Evolutionary conservation across 2,797 vertebrate genomes (phyloP).

Genomic region (Anisognathus igniventris): DNA sequence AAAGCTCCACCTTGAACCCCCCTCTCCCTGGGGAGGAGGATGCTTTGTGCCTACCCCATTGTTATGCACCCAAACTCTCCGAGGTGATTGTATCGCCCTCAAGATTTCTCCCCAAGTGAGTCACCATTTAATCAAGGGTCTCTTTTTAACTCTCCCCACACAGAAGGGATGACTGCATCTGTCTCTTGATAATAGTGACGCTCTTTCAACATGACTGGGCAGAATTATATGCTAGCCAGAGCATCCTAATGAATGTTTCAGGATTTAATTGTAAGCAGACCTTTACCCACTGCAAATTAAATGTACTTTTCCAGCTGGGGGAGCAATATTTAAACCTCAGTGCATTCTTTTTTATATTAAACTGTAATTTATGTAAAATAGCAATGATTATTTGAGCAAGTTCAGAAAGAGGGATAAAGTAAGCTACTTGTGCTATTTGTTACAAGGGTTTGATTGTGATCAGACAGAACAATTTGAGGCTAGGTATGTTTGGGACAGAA

Average conservation of each 20-base stretch:
- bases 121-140: constrained; percentile 4
- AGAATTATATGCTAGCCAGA: constrained; percentile 4
- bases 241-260: constrained; percentile 2
- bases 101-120: background rate
- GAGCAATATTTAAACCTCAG: background rate
- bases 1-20: background rate
- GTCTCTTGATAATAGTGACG: background rate
- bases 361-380: background rate
- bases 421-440: background rate
- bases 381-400: background rate
- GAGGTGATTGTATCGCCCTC: background rate
- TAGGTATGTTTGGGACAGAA: background rate
- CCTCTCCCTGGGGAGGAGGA: background rate
- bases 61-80: background rate
- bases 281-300: background rate
- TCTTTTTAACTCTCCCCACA: background rate
- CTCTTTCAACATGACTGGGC: background rate
- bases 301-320: background rate
- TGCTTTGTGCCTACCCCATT: background rate
- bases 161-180: background rate
- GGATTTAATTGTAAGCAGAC: background rate
- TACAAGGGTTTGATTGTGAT: background rate
- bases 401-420: background rate
- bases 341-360: background rate
- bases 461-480: background rate